Evolutionary conservation across 2,888 invertebrate genomes (phyloP).

Genomic region (Ferrisia virgata): DNA sequence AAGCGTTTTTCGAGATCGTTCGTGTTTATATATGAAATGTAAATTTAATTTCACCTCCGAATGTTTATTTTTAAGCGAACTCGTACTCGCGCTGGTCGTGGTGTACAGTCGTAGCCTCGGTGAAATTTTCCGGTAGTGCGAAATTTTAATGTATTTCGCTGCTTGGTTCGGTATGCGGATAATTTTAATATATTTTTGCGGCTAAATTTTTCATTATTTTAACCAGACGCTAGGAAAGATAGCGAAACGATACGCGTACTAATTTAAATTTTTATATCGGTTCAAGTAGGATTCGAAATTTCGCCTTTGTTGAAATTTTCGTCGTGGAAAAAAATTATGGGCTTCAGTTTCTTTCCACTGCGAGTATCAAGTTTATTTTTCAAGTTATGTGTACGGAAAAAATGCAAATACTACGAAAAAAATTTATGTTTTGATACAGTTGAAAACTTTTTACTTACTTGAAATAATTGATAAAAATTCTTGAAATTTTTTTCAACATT

Average conservation of each 20-base stretch:
- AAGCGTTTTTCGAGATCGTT: slow-evolving; percentile 19
- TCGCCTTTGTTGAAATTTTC: background rate
- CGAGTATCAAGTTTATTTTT: too few relatives aligned
- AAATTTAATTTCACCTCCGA: slow-evolving; percentile 22
- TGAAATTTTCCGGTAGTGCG: background rate
- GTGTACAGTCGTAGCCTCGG: background rate
- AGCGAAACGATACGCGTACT: background rate
- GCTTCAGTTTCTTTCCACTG: too few relatives aligned
- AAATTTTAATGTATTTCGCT: slow-evolving; percentile 12
- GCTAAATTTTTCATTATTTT: slow-evolving; percentile 9
- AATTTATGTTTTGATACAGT: too few relatives aligned
- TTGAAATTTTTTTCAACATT: too few relatives aligned
- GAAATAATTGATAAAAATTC: too few relatives aligned
- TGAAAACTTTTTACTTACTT: too few relatives aligned
- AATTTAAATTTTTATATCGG: background rate
- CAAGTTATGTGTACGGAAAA: too few relatives aligned
- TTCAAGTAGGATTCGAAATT: background rate
- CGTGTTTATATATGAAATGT: slow-evolving; percentile 28
- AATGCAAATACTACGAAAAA: too few relatives aligned
- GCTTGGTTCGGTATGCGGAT: background rate
- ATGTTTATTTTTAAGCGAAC: slow-evolving; percentile 23
- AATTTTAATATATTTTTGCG: slow-evolving; percentile 9
- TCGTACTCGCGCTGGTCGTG: too few relatives aligned
- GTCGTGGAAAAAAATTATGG: background rate
- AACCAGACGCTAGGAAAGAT: background rate